phyloP scores from a whole-genome alignment of 1,140 invertebrate genomes.

The honey bee (Apis mellifera) region DNA sequence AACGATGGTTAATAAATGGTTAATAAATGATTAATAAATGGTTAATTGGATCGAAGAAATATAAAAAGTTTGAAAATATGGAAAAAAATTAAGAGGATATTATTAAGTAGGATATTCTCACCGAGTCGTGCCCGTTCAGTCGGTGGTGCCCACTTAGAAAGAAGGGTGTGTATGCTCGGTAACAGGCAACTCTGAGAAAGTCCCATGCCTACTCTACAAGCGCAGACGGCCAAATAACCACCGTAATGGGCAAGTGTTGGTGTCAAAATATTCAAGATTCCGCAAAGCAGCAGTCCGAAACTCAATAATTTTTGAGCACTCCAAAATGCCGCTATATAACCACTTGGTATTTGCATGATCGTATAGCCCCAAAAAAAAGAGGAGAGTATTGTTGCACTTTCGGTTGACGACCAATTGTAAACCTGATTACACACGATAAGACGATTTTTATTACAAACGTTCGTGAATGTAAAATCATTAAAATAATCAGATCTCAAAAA shows the following conservation, averaged over 20 bases:
- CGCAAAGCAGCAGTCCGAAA: conserved; percentile 83
- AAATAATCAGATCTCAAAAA: too few species aligned
- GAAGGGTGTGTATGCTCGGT: conserved; percentile 85
- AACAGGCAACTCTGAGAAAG: conserved; percentile 84
- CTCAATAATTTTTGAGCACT: conserved; percentile 84
- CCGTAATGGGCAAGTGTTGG: conserved; percentile 71
- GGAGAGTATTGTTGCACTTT: conserved; percentile 84
- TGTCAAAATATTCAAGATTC: conserved; percentile 80
- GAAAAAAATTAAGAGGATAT: too few species aligned
- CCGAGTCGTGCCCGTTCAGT: conserved; percentile 76
- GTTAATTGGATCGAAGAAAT: too few species aligned
- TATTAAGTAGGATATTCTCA: conserved; percentile 55
- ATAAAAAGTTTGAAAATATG: too few species aligned
- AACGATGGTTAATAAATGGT: too few species aligned
- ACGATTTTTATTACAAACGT: not conserved
- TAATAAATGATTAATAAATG: too few species aligned
- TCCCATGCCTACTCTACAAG: conserved; percentile 86
- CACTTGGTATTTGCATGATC: conserved; percentile 83
- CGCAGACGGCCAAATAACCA: conserved; percentile 79
- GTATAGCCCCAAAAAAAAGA: conserved; percentile 89
- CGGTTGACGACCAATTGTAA: conserved; percentile 83
- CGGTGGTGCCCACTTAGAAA: conserved; percentile 84
- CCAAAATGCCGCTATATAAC: conserved; percentile 80
- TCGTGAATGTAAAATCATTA: too few species aligned
- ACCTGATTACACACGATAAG: conserved; percentile 53